Percentiles rank a stretch among this genome's conserved stretches.
phyloP scores from a whole-genome alignment of 2,888 invertebrate species.

The Rhorus exstirpatorius region DNA sequence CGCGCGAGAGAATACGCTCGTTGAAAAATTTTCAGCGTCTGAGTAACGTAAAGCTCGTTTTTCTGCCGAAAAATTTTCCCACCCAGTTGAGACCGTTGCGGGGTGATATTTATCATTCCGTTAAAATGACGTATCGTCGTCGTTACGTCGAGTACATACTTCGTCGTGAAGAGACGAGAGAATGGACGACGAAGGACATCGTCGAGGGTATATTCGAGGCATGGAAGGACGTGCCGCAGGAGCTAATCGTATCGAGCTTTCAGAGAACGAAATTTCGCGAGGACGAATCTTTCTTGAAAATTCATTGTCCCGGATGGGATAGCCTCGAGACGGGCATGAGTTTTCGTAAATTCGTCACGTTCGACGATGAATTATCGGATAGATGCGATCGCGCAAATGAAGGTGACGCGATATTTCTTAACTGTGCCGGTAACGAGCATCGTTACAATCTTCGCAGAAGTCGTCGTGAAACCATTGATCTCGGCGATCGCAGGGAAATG shows the following conservation, averaged over 20 bases:
- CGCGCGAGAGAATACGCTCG: slow-evolving; percentile 72
- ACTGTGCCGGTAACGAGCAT: slow-evolving; percentile 2
- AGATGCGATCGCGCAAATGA: slow-evolving; percentile 14
- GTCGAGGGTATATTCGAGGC: slow-evolving; percentile 73
- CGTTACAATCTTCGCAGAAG: slow-evolving; percentile 60
- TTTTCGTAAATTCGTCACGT: slow-evolving; percentile 79
- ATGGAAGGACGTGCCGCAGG: slow-evolving; percentile 76
- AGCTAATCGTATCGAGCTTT: slow-evolving; percentile 78
- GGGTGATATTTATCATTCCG: slow-evolving; percentile 77
- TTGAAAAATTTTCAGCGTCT: slow-evolving; percentile 67
- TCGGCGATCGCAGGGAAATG: slow-evolving; percentile 23
- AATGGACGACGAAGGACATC: slow-evolving; percentile 75
- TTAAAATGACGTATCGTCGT: slow-evolving; percentile 79
- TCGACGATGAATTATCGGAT: slow-evolving; percentile 78
- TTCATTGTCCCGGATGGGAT: slow-evolving; percentile 76
- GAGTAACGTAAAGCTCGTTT: slow-evolving; percentile 76
- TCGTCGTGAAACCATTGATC: slow-evolving; percentile 32
- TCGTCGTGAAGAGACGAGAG: slow-evolving; percentile 25
- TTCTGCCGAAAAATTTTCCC: slow-evolving; percentile 79
- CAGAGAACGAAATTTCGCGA: slow-evolving; percentile 79
- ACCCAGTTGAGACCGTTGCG: slow-evolving; percentile 75
- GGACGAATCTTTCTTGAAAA: slow-evolving; percentile 75
- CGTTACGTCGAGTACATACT: slow-evolving; percentile 72
- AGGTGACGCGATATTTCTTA: slow-evolving; percentile 4
- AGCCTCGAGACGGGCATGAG: slow-evolving; percentile 71